phyloP scores from a whole-genome alignment of 2,113 vertebrate genomes.

The Sceloporus undulatus region DNA sequence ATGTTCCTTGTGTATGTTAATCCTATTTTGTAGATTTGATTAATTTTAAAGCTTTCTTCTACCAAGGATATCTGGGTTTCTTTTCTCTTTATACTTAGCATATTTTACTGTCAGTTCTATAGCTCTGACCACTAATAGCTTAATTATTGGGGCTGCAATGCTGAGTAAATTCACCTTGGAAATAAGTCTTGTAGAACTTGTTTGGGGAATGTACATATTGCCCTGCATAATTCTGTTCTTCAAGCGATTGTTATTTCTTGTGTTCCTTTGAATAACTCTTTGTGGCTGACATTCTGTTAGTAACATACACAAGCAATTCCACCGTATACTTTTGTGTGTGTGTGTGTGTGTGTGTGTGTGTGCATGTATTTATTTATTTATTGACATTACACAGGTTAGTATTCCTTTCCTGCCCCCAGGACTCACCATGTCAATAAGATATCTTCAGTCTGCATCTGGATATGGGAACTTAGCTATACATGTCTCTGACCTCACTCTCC shows the following conservation, averaged over 20 bases:
- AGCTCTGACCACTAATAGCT: neutral
- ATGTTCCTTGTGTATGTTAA: neutral
- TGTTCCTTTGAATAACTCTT: neutral
- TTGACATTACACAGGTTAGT: too few relatives aligned
- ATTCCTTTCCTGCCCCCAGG: too few relatives aligned
- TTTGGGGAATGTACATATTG: neutral
- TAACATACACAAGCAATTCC: too few relatives aligned
- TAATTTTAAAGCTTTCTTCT: slow-evolving; percentile 1
- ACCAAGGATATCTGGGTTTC: neutral
- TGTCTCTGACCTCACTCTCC: too few relatives aligned
- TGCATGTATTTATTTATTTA: too few relatives aligned
- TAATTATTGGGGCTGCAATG: neutral
- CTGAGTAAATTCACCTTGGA: neutral
- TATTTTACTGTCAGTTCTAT: neutral
- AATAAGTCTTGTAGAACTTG: neutral
- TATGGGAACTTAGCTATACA: too few relatives aligned
- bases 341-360: too few relatives aligned
- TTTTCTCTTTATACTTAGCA: neutral
- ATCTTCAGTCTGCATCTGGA: too few relatives aligned
- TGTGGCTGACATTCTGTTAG: neutral
- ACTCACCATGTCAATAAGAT: too few relatives aligned
- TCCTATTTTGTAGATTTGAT: neutral
- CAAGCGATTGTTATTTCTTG: neutral
- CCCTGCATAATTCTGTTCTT: too few relatives aligned
- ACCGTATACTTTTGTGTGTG: too few relatives aligned